Conservation (phyloP, 1,140 invertebrate species). For the Papilio aristodemus region DNA sequence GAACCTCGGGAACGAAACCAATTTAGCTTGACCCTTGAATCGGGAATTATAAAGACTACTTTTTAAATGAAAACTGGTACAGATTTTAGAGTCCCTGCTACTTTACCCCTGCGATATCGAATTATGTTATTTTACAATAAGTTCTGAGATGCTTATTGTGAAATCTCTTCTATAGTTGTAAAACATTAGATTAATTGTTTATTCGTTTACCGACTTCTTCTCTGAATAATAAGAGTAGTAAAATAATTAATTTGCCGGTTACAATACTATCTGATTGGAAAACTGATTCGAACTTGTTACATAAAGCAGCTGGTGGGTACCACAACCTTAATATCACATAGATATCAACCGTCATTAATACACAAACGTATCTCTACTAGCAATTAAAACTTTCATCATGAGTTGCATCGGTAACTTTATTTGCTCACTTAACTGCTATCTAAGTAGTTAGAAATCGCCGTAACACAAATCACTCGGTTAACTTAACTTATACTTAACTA, state of each 20-base stretch:
- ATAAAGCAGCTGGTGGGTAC: neutral
- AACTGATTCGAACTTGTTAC: neutral
- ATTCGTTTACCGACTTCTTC: neutral
- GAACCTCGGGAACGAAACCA: constrained; percentile 35
- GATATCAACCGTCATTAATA: constrained; percentile 7
- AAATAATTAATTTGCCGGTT: neutral
- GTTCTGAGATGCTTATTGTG: too few relatives aligned
- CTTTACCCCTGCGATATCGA: too few relatives aligned
- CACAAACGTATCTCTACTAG: constrained; percentile 1
- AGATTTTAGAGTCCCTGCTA: too few relatives aligned
- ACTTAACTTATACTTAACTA: constrained; percentile 35
- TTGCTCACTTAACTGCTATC: constrained; percentile 27
- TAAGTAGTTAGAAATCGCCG: constrained; percentile 29
- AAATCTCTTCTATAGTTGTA: too few relatives aligned
- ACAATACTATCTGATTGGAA: constrained; percentile 6
- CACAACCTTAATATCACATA: neutral
- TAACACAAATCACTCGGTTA: constrained; percentile 33
- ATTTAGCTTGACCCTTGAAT: constrained; percentile 20
- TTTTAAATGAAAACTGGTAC: too few relatives aligned
- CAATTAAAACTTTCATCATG: constrained; percentile 29
- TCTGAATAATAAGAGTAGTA: neutral
- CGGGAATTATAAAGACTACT: neutral
- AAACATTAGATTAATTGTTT: neutral
- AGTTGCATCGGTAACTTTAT: constrained; percentile 28
- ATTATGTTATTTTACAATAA: too few relatives aligned